Percentiles rank a stretch among this genome's conserved stretches.
Evolutionary conservation across 2,888 invertebrate genomes (phyloP).

Genomic region (Charanyca ferruginea): DNA sequence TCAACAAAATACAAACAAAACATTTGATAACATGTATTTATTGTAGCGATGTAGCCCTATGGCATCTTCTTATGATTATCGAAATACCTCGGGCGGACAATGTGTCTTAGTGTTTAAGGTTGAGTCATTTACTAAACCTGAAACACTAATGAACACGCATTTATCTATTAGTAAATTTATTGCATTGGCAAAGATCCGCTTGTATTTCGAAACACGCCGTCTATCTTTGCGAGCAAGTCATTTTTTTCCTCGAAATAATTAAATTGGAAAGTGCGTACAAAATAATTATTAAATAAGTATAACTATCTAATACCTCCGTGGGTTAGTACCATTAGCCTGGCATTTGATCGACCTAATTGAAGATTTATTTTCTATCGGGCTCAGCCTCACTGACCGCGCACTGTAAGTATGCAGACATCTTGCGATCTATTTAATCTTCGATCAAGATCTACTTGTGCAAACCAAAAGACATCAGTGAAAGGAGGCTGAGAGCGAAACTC

Average conservation of each 20-base stretch:
- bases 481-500: constrained; percentile 84
- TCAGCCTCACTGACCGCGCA: constrained; percentile 81
- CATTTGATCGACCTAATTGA: constrained; percentile 90
- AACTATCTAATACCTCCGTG: constrained; percentile 38
- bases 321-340: constrained; percentile 75
- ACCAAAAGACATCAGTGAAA: constrained; percentile 89
- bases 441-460: constrained; percentile 86
- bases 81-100: neutral
- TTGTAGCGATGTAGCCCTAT: neutral
- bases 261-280: constrained; percentile 67
- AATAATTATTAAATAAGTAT: constrained; percentile 70
- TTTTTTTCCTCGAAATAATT: constrained; percentile 56
- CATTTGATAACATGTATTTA: constrained; percentile 16
- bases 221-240: constrained; percentile 24
- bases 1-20: constrained; percentile 64
- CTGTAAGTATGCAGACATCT: constrained; percentile 83
- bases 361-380: constrained; percentile 88
- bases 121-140: too few relatives aligned
- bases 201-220: constrained; percentile 36
- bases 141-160: constrained; percentile 22
- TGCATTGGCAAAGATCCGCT: constrained; percentile 34
- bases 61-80: neutral
- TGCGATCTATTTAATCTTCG: constrained; percentile 89
- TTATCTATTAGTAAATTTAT: constrained; percentile 20
- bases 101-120: too few relatives aligned